Conservation (phyloP, 2,797 vertebrate species). For the Poecilia picta region DNA sequence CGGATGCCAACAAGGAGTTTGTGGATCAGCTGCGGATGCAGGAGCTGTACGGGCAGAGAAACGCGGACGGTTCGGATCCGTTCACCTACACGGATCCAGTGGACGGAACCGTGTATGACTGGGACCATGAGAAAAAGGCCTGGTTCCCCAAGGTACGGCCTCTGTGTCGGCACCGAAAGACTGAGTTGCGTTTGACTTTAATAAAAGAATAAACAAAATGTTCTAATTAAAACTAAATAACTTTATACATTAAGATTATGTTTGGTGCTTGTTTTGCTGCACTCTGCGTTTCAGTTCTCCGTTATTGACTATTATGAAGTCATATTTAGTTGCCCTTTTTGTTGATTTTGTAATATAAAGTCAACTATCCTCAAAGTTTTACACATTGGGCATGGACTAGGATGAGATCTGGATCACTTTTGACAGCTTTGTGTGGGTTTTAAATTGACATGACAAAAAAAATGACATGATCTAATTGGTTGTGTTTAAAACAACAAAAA, state of each 20-base stretch:
- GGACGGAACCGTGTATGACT: slow-evolving; percentile 88
- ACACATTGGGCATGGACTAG: not conserved
- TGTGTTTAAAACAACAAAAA: not conserved
- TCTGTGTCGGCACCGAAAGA: not conserved
- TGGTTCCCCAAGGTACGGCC: slow-evolving; percentile 74
- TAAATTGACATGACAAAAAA: no score
- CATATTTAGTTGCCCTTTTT: not conserved
- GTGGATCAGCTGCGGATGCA: slow-evolving; percentile 92
- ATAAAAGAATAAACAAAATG: no score
- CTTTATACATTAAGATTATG: not conserved
- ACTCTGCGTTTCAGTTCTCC: not conserved
- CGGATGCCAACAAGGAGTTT: slow-evolving; percentile 87
- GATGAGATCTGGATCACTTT: not conserved
- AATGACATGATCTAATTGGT: not conserved
- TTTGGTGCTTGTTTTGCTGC: not conserved
- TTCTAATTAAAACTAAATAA: no score
- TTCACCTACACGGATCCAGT: slow-evolving; percentile 82
- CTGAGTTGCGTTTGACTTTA: no score
- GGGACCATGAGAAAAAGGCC: slow-evolving; percentile 87
- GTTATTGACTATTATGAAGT: not conserved
- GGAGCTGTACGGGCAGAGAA: slow-evolving; percentile 81
- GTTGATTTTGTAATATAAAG: not conserved
- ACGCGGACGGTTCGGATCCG: slow-evolving; percentile 70
- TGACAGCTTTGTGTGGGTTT: no score
- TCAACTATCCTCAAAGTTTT: not conserved